phyloP scores from a whole-genome alignment of 2,113 vertebrate genomes.

The Lepisosteus oculatus region DNA sequence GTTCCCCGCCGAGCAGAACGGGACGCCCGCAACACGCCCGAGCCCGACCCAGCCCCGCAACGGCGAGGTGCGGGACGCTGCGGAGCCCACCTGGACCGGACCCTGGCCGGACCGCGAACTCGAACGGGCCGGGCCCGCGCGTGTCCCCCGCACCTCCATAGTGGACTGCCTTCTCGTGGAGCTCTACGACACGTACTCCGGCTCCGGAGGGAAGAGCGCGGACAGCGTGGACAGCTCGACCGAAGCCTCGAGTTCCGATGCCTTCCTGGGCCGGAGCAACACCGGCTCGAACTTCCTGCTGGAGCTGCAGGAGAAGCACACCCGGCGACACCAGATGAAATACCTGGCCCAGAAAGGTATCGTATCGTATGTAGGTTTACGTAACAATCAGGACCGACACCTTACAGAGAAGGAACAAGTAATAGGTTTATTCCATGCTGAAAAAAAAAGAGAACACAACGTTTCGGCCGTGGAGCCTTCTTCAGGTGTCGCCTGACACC shows the following conservation, averaged over 20 bases:
- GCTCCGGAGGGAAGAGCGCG: slow-evolving; percentile 44
- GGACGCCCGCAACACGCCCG: no score
- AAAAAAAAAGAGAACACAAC: no score
- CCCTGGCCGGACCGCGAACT: slow-evolving; percentile 15
- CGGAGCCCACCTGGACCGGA: slow-evolving; percentile 40
- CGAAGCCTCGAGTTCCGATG: slow-evolving; percentile 83
- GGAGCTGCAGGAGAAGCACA: slow-evolving; percentile 78
- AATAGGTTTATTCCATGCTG: no score
- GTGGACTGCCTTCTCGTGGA: slow-evolving; percentile 88
- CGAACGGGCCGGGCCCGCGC: not conserved
- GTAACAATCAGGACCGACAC: no score
- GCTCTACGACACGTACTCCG: slow-evolving; percentile 78
- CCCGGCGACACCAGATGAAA: slow-evolving; percentile 69
- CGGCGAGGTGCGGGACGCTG: not conserved
- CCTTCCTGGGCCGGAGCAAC: slow-evolving; percentile 67
- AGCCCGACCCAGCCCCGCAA: not conserved
- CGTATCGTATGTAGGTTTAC: not conserved
- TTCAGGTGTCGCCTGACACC: no score
- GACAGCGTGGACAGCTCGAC: slow-evolving; percentile 87
- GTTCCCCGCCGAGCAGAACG: not conserved
- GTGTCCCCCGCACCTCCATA: slow-evolving; percentile 64
- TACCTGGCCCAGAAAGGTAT: slow-evolving; percentile 90
- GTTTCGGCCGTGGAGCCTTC: no score
- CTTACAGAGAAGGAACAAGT: not conserved
- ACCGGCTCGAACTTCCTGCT: slow-evolving; percentile 72